Evolutionary conservation across 2,888 invertebrate genomes (phyloP).

Genomic region (Parascotia fuliginaria): DNA sequence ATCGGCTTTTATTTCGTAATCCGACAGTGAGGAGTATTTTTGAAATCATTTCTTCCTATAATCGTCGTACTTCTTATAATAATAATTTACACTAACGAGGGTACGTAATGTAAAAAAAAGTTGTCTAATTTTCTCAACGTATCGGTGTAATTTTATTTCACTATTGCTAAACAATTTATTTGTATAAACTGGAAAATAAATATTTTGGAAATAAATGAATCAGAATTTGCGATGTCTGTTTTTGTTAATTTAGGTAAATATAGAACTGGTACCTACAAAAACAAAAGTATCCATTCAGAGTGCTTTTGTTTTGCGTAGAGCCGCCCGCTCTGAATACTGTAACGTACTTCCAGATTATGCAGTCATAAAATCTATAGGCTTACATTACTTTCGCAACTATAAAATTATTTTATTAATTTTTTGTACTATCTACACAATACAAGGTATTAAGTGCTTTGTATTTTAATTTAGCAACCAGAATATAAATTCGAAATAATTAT

Average conservation of each 20-base stretch:
- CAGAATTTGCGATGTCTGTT: neutral
- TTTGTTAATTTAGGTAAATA: too few relatives aligned
- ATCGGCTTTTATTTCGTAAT: slow-evolving; percentile 25
- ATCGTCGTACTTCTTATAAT: too few relatives aligned
- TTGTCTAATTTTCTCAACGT: too few relatives aligned
- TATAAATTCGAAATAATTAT: too few relatives aligned
- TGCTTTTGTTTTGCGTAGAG: neutral
- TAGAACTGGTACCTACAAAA: neutral
- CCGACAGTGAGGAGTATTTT: slow-evolving; percentile 24
- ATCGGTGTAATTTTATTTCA: neutral
- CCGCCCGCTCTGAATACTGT: neutral
- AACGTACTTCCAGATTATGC: neutral
- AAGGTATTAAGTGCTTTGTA: too few relatives aligned
- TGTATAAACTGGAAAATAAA: neutral
- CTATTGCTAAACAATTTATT: neutral
- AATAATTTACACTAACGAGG: too few relatives aligned
- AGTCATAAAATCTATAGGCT: neutral
- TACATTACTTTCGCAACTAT: too few relatives aligned
- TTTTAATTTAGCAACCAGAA: too few relatives aligned
- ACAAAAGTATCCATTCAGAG: neutral
- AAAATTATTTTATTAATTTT: too few relatives aligned
- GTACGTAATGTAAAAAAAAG: too few relatives aligned
- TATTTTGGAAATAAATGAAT: neutral
- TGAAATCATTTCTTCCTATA: slow-evolving; percentile 21
- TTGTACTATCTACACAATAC: too few relatives aligned